Evolutionary conservation across 2,888 invertebrate genomes (phyloP).

Genomic region (Hetaerina titia): DNA sequence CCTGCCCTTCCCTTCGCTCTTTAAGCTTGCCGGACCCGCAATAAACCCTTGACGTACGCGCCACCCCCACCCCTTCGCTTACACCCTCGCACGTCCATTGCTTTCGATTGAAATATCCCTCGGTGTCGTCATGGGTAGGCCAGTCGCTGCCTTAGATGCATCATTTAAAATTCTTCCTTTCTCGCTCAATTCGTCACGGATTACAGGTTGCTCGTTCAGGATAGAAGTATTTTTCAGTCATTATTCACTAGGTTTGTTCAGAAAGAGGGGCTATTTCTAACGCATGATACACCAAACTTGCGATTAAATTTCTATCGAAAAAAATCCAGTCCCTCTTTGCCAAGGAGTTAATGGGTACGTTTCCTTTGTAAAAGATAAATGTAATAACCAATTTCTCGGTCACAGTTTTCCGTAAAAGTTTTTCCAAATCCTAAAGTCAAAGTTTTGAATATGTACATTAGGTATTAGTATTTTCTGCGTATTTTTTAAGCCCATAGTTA

Average conservation of each 20-base stretch:
- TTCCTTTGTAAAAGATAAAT: no score
- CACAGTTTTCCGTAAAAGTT: no score
- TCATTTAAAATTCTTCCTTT: neutral
- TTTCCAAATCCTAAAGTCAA: no score
- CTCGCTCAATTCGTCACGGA: neutral
- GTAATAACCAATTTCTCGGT: no score
- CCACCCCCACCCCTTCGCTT: neutral
- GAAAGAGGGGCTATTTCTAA: no score
- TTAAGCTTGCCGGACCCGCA: neutral
- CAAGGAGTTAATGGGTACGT: no score
- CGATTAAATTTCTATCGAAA: no score
- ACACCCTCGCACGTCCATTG: neutral
- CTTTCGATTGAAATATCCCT: neutral
- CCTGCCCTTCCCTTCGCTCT: neutral
- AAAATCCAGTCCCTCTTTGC: no score
- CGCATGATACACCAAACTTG: no score
- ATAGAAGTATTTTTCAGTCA: neutral
- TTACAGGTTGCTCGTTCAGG: neutral
- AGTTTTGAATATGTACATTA: no score
- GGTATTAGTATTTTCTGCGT: no score
- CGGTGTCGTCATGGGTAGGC: neutral
- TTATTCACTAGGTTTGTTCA: neutral
- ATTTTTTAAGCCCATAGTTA: no score
- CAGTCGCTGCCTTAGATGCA: neutral
- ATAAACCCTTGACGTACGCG: neutral